Percentiles rank a stretch among this genome's conserved stretches.
Conservation (phyloP, 2,797 vertebrate species). For the Sebastes jordani region DNA sequence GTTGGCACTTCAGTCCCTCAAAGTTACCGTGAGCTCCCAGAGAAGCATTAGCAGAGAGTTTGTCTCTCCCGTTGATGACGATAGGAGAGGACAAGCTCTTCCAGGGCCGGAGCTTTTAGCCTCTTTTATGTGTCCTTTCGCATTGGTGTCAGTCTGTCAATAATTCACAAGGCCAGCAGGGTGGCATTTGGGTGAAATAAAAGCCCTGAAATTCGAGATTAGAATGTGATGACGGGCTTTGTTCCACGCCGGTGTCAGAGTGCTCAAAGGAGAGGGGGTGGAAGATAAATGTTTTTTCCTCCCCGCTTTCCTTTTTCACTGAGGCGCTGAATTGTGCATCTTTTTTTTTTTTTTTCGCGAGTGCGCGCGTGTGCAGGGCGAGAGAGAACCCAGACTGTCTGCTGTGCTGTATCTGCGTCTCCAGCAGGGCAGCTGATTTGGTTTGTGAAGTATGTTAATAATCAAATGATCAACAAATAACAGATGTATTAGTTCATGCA, state of each 20-base stretch:
- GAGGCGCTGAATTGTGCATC: slow-evolving; percentile 69
- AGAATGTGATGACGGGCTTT: slow-evolving; percentile 79
- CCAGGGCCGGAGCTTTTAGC: slow-evolving; percentile 77
- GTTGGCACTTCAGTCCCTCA: slow-evolving; percentile 43
- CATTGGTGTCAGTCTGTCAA: slow-evolving; percentile 83
- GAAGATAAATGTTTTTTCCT: slow-evolving; percentile 73
- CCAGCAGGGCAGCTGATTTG: slow-evolving; percentile 86
- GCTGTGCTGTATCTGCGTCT: slow-evolving; percentile 77
- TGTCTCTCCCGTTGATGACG: slow-evolving; percentile 65
- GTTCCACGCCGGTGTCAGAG: slow-evolving; percentile 74
- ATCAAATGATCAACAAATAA: slow-evolving; percentile 92
- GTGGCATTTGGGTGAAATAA: slow-evolving; percentile 81
- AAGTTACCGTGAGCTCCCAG: slow-evolving; percentile 57
- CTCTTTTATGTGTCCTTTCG: slow-evolving; percentile 82
- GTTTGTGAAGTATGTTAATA: slow-evolving; percentile 91
- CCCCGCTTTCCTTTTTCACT: slow-evolving; percentile 67
- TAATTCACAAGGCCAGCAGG: slow-evolving; percentile 83
- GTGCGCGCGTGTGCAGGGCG: slow-evolving; percentile 39
- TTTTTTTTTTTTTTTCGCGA: slow-evolving; percentile 9
- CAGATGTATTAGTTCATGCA: slow-evolving; percentile 90
- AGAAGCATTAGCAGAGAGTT: slow-evolving; percentile 64
- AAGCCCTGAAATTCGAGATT: slow-evolving; percentile 82
- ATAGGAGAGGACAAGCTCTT: slow-evolving; percentile 78
- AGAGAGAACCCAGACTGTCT: slow-evolving; percentile 68
- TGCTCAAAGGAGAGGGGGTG: slow-evolving; percentile 51